Base-by-base conservation (phyloP, 1,140 invertebrate species). In the Cotesia vestalis region DNA sequence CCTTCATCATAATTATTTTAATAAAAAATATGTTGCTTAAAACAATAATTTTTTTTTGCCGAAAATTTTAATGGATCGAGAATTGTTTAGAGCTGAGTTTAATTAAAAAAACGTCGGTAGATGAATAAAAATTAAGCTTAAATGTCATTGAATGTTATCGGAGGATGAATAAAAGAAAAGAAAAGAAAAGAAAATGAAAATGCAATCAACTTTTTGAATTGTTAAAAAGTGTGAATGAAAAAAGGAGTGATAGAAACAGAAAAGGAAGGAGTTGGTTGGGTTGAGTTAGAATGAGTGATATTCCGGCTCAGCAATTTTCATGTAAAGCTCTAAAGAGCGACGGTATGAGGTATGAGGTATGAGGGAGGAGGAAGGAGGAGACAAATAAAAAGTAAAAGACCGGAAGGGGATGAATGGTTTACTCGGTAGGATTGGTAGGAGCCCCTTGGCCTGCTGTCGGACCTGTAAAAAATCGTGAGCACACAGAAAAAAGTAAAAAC, bases 271-370 rank as follows among this genome's bases (percentile, higher is more conserved):
- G 40, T 61, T 34, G 60, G 6, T 9, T 34, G n/a, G 36, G 61
- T 36, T 12, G 4, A 40, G 34, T 55, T 20, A 35, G 53, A 27
- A 55, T 51, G 34, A 17, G 51, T 53, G 66, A 67, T 67, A 67
- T 67, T 67, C 66, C 66, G 17, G 51, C 34, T 53, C 51, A 67
- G 66, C 14, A 55, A 67, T 67, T 67, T 67, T 27, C 17, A 67
- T 67, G 52, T 67, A 55, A 67, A 67, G 51, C 66, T 27, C 20
- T 38, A 14, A n/a, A 35, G 9, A 27, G 27, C 27, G 27, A 27
- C 27, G 27, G 27, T 27, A 27, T 27, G 27, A 27, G 27, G 27
- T 27, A 27, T 27, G 27, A 27, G 27, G 27, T 27, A 27, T 27
- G 27, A 27, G 27, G 27, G 27, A 27, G 27, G 27, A 3, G 27